Base-by-base conservation (phyloP, 1,140 invertebrate genomes). In the Bombus consobrinus region DNA sequence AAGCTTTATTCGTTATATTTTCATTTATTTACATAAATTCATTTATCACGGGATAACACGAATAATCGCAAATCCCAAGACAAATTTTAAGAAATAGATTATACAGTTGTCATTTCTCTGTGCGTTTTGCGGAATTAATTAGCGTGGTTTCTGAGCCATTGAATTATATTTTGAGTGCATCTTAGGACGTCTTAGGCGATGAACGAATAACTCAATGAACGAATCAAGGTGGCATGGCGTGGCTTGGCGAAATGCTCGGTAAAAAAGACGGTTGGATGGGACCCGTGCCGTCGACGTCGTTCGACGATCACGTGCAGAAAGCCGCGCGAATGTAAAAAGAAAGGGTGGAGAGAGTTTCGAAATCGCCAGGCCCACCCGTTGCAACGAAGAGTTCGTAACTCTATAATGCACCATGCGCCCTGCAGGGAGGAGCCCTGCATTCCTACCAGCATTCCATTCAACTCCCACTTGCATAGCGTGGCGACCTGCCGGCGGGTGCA, bases 331-430 rank as follows among this genome's bases (percentile, higher is more conserved):
- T 39, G 78, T 75, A 85, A 87, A 87, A 87, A 87, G 79, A 84
- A 85, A 84, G 78, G 73, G 37, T 57, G 47, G 39, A 68, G 57
- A 57, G 71, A 83, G 72, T 57, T 34, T 64, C 83, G 88, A 86
- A 88, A 89, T 89, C 88, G 81, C 64, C 64, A 73, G 83, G 86
- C 76, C 88, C 90, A 91, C 83, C 88, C 91, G 88, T 91, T 87
- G 88, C 87, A 91, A 89, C 80, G 68, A 85, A 72, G 83, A 89
- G 86, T 90, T 91, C 86, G 91, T 91, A 89, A 91, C 90, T 91
- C 79, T 86, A 89, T 91, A 91, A 90, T 91, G 89, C 84, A 86
- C 68, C 53, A 68, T 82, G 78, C 89, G 81, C 87, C 81, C 87
- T 88, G 89, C 83, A 81, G 89, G 87, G 87, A 86, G 81, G 87